These are phyloP conservation scores for Parasteatoda tepidariorum DNA, from an alignment of 1,140 invertebrate species.

Conservation along the genomic window DNA sequence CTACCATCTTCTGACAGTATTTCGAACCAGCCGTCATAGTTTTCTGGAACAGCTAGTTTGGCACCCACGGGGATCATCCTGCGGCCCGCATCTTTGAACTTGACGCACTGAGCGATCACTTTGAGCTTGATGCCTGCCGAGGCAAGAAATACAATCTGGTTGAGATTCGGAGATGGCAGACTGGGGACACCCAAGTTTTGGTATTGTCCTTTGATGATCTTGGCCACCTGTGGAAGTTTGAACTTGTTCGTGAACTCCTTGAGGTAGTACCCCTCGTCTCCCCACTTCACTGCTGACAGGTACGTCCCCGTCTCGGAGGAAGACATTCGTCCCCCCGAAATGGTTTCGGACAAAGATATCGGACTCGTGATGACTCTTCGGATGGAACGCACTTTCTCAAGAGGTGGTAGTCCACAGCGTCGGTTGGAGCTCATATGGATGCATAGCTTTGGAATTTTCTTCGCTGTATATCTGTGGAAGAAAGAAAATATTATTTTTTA, in stretches of 20 bases:
- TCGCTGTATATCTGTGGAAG: background rate
- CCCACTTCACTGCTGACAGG: slow-evolving; percentile 76
- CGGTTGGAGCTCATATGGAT: background rate
- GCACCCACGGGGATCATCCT: slow-evolving; percentile 82
- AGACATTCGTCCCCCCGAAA: slow-evolving; percentile 24
- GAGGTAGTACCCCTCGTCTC: slow-evolving; percentile 82
- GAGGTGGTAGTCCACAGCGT: background rate
- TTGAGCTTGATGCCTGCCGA: slow-evolving; percentile 85
- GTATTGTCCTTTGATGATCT: slow-evolving; percentile 93
- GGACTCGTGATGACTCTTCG: background rate
- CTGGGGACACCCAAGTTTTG: slow-evolving; percentile 87
- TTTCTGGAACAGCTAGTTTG: slow-evolving; percentile 86
- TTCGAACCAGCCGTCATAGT: slow-evolving; percentile 93
- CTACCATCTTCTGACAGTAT: slow-evolving; percentile 92
- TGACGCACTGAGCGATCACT: slow-evolving; percentile 87
- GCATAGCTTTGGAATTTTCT: background rate
- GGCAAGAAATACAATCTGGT: slow-evolving; percentile 84
- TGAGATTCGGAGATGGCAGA: slow-evolving; percentile 82
- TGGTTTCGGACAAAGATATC: background rate
- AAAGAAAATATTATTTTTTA: no score
- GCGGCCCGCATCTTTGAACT: slow-evolving; percentile 82
- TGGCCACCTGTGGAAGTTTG: slow-evolving; percentile 84
- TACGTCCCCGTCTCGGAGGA: slow-evolving; percentile 31
- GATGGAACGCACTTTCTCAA: background rate
- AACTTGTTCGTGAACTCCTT: slow-evolving; percentile 84